Conservation (phyloP, 2,797 vertebrate species). For the Pristis pectinata region DNA sequence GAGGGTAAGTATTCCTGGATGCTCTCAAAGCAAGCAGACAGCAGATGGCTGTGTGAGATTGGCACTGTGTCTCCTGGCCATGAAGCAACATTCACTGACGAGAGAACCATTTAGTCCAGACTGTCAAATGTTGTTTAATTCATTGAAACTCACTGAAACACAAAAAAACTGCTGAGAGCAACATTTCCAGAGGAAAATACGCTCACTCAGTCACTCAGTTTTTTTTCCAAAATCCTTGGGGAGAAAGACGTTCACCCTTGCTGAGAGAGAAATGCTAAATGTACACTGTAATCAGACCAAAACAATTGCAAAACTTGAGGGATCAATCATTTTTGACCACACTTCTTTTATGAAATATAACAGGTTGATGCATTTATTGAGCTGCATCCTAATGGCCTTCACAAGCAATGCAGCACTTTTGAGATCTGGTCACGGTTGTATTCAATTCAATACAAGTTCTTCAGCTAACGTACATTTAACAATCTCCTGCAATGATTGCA, state of each 20-base stretch:
- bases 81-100: not conserved
- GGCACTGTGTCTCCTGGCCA: not conserved
- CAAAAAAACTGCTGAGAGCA: not conserved
- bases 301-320: not conserved
- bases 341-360: not conserved
- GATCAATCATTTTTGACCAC: not conserved
- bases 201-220: not conserved
- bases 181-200: not conserved
- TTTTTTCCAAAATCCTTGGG: not conserved
- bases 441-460: not conserved
- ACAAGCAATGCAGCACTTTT: not conserved
- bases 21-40: not conserved
- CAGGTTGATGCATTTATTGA: not conserved
- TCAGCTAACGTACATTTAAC: too few species aligned
- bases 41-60: not conserved
- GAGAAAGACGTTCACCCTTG: not conserved
- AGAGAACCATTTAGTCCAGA: not conserved
- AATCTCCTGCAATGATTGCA: too few species aligned
- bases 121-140: not conserved
- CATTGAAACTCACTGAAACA: not conserved
- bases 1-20: not conserved
- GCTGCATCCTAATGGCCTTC: not conserved
- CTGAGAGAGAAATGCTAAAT: not conserved
- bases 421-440: not conserved
- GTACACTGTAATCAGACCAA: not conserved